These are phyloP conservation scores for Ichneumon xanthorius DNA, from an alignment of 2,888 invertebrate species.

Conservation along the genomic window DNA sequence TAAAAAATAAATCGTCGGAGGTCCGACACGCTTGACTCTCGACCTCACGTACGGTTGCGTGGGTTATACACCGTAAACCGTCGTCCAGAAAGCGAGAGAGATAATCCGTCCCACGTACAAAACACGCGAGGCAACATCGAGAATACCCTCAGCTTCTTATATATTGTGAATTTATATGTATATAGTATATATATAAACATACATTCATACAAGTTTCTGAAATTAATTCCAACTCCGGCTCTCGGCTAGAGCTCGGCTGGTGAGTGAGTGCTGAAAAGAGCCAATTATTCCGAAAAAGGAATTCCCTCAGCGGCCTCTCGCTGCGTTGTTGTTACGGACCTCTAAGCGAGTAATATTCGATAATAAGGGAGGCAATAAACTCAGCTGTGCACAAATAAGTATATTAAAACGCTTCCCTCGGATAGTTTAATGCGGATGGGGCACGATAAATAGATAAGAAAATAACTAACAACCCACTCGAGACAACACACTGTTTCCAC, in stretches of 20 bases:
- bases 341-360: slow-evolving; percentile 60
- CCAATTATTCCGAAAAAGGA: slow-evolving; percentile 70
- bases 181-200: slow-evolving; percentile 14
- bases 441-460: slow-evolving; percentile 30
- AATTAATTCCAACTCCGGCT: slow-evolving; percentile 63
- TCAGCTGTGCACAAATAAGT: slow-evolving; percentile 35
- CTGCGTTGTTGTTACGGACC: slow-evolving; percentile 14
- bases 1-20: slow-evolving; percentile 47
- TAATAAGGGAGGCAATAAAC: slow-evolving; percentile 67
- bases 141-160: slow-evolving; percentile 43
- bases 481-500: slow-evolving; percentile 24
- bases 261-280: slow-evolving; percentile 65
- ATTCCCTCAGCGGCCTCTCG: slow-evolving; percentile 30
- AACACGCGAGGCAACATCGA: slow-evolving; percentile 37
- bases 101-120: slow-evolving; percentile 64
- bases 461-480: slow-evolving; percentile 52
- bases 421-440: slow-evolving; percentile 43
- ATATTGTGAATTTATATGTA: slow-evolving; percentile 6
- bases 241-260: slow-evolving; percentile 48
- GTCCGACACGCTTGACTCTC: slow-evolving; percentile 49
- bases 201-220: slow-evolving; percentile 48
- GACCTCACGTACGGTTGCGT: slow-evolving; percentile 40
- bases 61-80: slow-evolving; percentile 54
- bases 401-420: slow-evolving; percentile 6
- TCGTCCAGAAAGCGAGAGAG: slow-evolving; percentile 35